These are phyloP conservation scores for Dusona sp. DNA, from an alignment of 2,888 invertebrate species.

Conservation along the genomic window DNA sequence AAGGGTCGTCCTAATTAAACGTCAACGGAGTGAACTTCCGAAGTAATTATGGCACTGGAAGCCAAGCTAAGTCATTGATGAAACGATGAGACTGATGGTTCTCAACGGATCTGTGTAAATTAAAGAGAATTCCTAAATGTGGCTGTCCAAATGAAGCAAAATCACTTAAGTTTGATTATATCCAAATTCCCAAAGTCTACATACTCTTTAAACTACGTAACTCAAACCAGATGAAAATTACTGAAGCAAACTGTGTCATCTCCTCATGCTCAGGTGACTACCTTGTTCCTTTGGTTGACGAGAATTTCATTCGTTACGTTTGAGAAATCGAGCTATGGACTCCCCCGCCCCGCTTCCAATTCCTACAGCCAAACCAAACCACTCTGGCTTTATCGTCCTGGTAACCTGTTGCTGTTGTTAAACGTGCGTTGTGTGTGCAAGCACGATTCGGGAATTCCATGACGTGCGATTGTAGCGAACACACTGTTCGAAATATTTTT, in stretches of 20 bases:
- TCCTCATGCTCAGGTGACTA: constrained; percentile 23
- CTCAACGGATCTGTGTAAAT: constrained; percentile 15
- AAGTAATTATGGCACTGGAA: constrained; percentile 72
- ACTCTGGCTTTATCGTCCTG: constrained; percentile 44
- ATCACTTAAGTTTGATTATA: neutral
- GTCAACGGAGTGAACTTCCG: constrained; percentile 78
- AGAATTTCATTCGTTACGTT: constrained; percentile 50
- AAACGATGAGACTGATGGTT: constrained; percentile 17
- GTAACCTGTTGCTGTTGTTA: constrained; percentile 70
- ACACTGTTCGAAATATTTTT: constrained; percentile 23
- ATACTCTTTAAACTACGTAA: neutral
- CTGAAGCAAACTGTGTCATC: constrained; percentile 29
- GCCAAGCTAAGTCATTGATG: constrained; percentile 32
- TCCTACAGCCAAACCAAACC: constrained; percentile 17
- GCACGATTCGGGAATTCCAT: constrained; percentile 26
- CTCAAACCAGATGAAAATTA: constrained; percentile 2
- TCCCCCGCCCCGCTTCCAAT: constrained; percentile 5
- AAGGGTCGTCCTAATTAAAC: constrained; percentile 74
- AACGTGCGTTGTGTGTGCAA: constrained; percentile 52
- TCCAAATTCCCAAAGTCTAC: neutral
- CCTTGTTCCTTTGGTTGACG: constrained; percentile 35
- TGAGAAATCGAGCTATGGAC: constrained; percentile 40
- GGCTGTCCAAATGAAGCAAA: neutral
- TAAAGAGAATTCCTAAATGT: constrained; percentile 11
- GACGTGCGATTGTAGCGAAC: constrained; percentile 6